Percentiles rank a stretch among this genome's conserved stretches.
These are phyloP conservation scores for Myotis brandtii DNA, from an alignment of 2,113 vertebrate species.

Conservation along the genomic window DNA sequence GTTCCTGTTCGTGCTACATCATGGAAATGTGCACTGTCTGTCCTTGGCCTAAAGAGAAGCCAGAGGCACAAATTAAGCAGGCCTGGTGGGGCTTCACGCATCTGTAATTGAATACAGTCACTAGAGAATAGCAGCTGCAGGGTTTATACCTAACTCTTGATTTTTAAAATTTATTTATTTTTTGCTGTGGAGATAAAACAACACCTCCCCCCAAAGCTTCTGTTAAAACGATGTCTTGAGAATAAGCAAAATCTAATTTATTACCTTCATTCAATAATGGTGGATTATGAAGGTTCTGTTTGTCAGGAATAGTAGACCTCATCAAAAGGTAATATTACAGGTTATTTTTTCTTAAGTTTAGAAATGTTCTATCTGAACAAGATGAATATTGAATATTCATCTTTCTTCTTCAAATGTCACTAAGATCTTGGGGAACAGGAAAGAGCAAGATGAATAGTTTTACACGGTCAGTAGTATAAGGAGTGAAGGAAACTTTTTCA, in stretches of 20 bases:
- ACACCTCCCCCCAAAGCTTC: background rate
- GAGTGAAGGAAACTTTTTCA: background rate
- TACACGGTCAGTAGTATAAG: background rate
- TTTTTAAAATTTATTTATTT: background rate
- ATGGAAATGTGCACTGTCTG: constrained; percentile 47
- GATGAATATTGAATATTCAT: background rate
- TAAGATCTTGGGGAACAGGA: background rate
- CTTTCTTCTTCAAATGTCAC: constrained; percentile 31
- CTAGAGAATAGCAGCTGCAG: constrained; percentile 1
- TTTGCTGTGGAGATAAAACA: background rate
- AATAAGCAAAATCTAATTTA: constrained; percentile 41
- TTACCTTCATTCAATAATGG: constrained; percentile 4
- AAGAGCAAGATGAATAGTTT: background rate
- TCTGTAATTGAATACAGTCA: constrained; percentile 67
- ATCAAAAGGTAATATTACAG: background rate
- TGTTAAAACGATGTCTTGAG: constrained; percentile 21
- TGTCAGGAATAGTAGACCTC: background rate
- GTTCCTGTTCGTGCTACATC: constrained; percentile 21
- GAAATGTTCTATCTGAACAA: background rate
- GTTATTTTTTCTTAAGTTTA: background rate
- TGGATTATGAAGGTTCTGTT: background rate
- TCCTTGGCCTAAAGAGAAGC: constrained; percentile 1
- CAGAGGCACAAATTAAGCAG: constrained; percentile 60
- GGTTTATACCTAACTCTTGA: constrained; percentile 7
- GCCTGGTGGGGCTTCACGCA: background rate